A percentile compares a stretch with the other conserved stretches of the same genome.
Conservation (phyloP, 2,113 vertebrate species). For the Vombatus ursinus region DNA sequence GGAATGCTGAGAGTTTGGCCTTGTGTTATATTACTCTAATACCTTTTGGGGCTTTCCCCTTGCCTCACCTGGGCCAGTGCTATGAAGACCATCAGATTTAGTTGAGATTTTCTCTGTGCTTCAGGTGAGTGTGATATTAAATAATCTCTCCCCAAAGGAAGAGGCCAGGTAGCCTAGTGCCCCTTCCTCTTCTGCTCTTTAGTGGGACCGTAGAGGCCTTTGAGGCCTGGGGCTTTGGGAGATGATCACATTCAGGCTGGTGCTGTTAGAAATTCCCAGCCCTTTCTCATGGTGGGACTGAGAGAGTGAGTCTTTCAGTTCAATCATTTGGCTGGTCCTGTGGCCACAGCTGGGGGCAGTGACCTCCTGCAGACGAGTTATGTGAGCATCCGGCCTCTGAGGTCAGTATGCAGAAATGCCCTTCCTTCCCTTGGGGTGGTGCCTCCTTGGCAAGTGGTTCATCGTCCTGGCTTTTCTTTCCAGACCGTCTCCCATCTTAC, state of each 20-base stretch:
- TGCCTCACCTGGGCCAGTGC: no score
- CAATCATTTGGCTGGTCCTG: neutral
- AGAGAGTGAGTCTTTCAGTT: no score
- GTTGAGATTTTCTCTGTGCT: no score
- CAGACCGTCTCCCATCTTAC: conserved; percentile 94
- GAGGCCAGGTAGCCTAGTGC: neutral
- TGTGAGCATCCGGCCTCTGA: neutral
- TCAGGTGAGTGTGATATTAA: no score
- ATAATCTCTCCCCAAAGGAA: no score
- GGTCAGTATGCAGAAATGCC: rapidly evolving
- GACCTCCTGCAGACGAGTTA: neutral
- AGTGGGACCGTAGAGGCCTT: no score
- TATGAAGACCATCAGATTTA: neutral
- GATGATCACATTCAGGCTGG: neutral
- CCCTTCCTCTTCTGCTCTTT: neutral
- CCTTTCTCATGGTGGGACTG: neutral
- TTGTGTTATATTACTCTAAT: no score
- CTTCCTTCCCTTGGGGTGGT: neutral
- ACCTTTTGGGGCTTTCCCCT: neutral
- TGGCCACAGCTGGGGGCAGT: neutral
- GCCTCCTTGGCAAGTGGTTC: rapidly evolving
- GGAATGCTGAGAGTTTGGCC: neutral
- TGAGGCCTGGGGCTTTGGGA: rapidly evolving
- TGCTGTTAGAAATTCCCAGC: neutral
- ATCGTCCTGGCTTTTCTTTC: neutral